phyloP scores from a whole-genome alignment of 2,888 invertebrate genomes.

The Iphiclides podalirius region DNA sequence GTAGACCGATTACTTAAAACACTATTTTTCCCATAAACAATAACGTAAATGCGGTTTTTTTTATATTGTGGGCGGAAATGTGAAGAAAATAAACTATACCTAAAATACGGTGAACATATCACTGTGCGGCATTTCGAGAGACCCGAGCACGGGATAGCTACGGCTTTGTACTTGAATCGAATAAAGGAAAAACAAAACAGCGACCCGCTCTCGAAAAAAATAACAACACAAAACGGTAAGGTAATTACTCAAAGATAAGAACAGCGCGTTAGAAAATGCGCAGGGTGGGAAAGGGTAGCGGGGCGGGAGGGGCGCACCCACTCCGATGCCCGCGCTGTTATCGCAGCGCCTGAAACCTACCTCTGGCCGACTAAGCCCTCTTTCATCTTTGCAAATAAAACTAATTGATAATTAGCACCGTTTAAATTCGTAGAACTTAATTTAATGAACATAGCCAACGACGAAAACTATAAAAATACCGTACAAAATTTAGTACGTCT shows the following conservation, averaged over 20 bases:
- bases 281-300: conserved; percentile 44
- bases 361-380: conserved; percentile 32
- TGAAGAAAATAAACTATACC: too few species aligned
- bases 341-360: conserved; percentile 32
- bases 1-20: too few species aligned
- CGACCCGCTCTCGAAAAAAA: conserved; percentile 41
- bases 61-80: too few species aligned
- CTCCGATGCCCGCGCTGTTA: conserved; percentile 16
- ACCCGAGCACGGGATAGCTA: too few species aligned
- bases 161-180: too few species aligned
- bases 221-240: conserved; percentile 57
- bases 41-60: too few species aligned
- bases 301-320: conserved; percentile 26
- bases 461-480: too few species aligned
- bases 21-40: too few species aligned
- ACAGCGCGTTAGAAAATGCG: conserved; percentile 53
- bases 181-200: conserved; percentile 45
- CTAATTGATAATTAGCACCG: conserved; percentile 15
- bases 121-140: too few species aligned
- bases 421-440: background rate
- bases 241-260: too few species aligned
- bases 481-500: too few species aligned
- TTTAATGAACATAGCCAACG: background rate
- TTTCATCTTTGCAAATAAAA: conserved; percentile 23
- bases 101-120: too few species aligned